Conservation (phyloP, 2,888 invertebrate genomes). For the Eilema depressum region DNA sequence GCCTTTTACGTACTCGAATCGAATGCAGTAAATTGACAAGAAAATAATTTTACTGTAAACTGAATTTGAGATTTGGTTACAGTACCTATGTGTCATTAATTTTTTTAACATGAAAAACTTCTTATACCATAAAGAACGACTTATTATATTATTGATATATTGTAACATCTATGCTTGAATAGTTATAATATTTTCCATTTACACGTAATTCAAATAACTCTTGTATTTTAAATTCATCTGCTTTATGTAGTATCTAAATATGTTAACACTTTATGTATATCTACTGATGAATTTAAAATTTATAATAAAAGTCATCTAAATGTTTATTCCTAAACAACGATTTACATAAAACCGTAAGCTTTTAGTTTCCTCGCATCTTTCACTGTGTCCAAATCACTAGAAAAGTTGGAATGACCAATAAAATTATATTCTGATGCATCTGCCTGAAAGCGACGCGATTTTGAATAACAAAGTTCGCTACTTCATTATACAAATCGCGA, state of each 20-base stretch:
- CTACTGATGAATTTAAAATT: slow-evolving; percentile 45
- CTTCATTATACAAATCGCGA: slow-evolving; percentile 83
- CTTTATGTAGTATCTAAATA: slow-evolving; percentile 43
- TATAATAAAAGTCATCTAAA: slow-evolving; percentile 50
- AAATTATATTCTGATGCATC: slow-evolving; percentile 67
- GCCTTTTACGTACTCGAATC: slow-evolving; percentile 76
- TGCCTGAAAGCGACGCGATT: slow-evolving; percentile 69
- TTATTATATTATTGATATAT: slow-evolving; percentile 32
- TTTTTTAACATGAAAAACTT: too few species aligned
- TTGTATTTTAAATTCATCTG: slow-evolving; percentile 34
- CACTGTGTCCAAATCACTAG: slow-evolving; percentile 58
- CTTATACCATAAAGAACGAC: slow-evolving; percentile 12
- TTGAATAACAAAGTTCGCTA: slow-evolving; percentile 75
- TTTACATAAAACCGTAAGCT: slow-evolving; percentile 59
- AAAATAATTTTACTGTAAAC: slow-evolving; percentile 45
- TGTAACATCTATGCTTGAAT: slow-evolving; percentile 28
- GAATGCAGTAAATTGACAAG: slow-evolving; percentile 39
- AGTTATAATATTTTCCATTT: slow-evolving; percentile 38
- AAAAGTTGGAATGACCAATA: slow-evolving; percentile 60
- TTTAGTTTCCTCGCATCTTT: slow-evolving; percentile 56
- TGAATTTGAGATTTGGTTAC: neutral
- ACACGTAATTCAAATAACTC: slow-evolving; percentile 32
- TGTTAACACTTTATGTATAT: slow-evolving; percentile 42
- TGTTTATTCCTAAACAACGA: slow-evolving; percentile 41
- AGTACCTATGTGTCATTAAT: too few species aligned